phyloP scores from a whole-genome alignment of 1,140 invertebrate genomes.

The Eumeta japonica region DNA sequence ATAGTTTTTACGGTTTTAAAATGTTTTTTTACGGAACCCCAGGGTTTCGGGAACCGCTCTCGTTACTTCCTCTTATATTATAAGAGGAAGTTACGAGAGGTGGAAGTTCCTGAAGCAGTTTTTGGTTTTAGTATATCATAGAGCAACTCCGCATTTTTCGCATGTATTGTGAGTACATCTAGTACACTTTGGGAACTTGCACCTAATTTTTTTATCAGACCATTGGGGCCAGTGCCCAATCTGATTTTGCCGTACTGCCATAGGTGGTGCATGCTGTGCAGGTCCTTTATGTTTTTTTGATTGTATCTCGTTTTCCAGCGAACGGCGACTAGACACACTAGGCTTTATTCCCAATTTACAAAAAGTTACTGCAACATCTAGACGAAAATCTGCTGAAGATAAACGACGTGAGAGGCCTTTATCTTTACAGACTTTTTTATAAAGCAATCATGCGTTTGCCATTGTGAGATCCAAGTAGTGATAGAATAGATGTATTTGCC shows the following conservation, averaged over 20 bases:
- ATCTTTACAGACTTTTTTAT: slow-evolving; percentile 17
- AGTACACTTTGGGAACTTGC: slow-evolving; percentile 25
- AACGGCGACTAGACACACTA: slow-evolving; percentile 13
- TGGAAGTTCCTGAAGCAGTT: slow-evolving; percentile 23
- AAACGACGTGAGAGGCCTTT: slow-evolving; percentile 4
- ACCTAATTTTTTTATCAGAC: slow-evolving; percentile 24
- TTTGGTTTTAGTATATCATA: slow-evolving; percentile 23
- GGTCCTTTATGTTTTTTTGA: slow-evolving; percentile 21
- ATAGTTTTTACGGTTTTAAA: too few species aligned
- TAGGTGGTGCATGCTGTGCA: slow-evolving; percentile 19
- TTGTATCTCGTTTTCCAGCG: slow-evolving; percentile 17
- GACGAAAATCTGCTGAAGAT: slow-evolving; percentile 21
- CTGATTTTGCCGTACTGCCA: slow-evolving; percentile 25
- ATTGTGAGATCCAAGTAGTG: slow-evolving; percentile 24
- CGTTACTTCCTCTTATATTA: too few species aligned
- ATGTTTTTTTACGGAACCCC: too few species aligned
- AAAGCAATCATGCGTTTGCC: slow-evolving; percentile 26
- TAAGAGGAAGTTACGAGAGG: slow-evolving; percentile 9
- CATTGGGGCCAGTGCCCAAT: slow-evolving; percentile 31
- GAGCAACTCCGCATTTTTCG: slow-evolving; percentile 25
- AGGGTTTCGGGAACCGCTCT: too few species aligned
- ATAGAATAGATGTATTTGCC: slow-evolving; percentile 16
- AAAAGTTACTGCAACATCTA: slow-evolving; percentile 16
- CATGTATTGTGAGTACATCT: slow-evolving; percentile 20
- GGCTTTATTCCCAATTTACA: slow-evolving; percentile 20